Percentiles rank a stretch among this genome's conserved stretches.
Evolutionary conservation across 2,797 vertebrate species (phyloP).

Genomic region (Philypnodon macrostomus): DNA sequence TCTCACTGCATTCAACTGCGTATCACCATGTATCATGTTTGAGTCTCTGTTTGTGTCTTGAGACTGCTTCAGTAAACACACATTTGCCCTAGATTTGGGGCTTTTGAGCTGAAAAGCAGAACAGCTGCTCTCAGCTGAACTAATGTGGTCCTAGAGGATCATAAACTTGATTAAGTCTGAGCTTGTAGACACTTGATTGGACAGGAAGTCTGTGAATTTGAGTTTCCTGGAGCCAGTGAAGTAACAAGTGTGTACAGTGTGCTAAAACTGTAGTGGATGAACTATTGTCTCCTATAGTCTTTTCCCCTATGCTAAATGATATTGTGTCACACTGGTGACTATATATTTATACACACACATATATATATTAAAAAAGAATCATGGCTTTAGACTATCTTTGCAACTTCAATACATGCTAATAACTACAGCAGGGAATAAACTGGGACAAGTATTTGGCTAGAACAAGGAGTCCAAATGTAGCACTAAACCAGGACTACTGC

Average conservation of each 20-base stretch:
- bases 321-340: background rate
- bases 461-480: too few relatives aligned
- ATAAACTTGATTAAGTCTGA: slow-evolving; percentile 14
- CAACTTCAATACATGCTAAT: background rate
- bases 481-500: too few relatives aligned
- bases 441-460: too few relatives aligned
- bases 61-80: background rate
- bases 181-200: background rate
- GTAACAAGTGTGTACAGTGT: background rate
- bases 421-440: too few relatives aligned
- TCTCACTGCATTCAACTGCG: background rate
- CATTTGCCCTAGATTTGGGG: slow-evolving; percentile 24
- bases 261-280: background rate
- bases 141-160: slow-evolving; percentile 17
- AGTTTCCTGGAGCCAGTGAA: background rate
- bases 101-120: slow-evolving; percentile 12
- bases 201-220: background rate
- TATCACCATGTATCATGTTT: slow-evolving; percentile 1
- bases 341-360: too few relatives aligned
- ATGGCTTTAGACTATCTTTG: background rate
- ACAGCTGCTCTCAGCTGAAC: slow-evolving; percentile 7
- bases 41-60: slow-evolving; percentile 6
- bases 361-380: background rate
- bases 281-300: background rate
- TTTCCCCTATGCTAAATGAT: background rate